phyloP scores from a whole-genome alignment of 2,888 invertebrate species.

The Drosophila sordidapex region DNA sequence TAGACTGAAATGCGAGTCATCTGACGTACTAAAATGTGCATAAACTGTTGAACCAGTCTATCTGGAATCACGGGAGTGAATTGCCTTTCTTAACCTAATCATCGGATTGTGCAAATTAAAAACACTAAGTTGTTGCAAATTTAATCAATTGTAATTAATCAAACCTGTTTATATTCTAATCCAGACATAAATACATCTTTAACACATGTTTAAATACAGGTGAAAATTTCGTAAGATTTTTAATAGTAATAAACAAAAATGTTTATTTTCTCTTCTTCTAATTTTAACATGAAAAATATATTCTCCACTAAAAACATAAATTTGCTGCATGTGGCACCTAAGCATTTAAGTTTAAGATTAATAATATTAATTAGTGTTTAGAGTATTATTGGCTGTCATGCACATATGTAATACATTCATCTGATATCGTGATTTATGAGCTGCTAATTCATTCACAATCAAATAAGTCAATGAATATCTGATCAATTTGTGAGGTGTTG shows the following conservation, averaged over 20 bases:
- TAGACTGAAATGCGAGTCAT: constrained; percentile 5
- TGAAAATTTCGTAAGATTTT: not conserved
- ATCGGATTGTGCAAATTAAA: constrained; percentile 6
- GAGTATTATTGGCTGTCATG: constrained; percentile 4
- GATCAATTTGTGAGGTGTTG: constrained; percentile 5
- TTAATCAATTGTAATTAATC: constrained; percentile 2
- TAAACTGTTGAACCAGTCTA: constrained; percentile 34
- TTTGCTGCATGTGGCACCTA: not conserved
- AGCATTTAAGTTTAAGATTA: not conserved
- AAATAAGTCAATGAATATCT: not conserved
- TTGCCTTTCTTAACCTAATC: constrained; percentile 16
- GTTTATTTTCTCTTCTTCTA: not conserved
- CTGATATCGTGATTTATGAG: not conserved
- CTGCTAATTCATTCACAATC: not conserved
- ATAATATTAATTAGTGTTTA: not conserved
- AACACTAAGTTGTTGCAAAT: constrained; percentile 2
- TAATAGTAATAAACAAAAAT: not conserved
- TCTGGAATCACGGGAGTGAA: constrained; percentile 10
- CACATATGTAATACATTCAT: not conserved
- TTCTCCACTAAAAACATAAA: not conserved
- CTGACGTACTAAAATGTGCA: not conserved
- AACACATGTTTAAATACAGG: not conserved
- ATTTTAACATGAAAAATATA: not conserved
- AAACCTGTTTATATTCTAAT: constrained; percentile 14
- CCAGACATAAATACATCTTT: not conserved